Evolutionary conservation across 2,113 vertebrate genomes (phyloP).

Genomic region (Catharus minimus): DNA sequence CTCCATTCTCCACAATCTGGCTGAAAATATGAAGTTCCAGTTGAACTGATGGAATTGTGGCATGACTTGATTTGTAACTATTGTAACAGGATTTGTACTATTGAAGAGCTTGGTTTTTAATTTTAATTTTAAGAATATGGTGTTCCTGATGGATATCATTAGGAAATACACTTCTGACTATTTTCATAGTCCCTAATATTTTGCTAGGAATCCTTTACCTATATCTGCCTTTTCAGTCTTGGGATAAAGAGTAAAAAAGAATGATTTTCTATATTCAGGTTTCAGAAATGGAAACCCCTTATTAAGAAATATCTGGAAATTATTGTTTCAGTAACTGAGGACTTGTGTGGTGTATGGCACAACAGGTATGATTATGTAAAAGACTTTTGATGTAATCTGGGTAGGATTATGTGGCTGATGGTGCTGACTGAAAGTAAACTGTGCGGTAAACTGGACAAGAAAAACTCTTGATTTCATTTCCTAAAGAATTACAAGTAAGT

Average conservation of each 20-base stretch:
- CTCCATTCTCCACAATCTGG: not conserved
- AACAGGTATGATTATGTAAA: rapidly evolving
- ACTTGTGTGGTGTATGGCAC: not conserved
- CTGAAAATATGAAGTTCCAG: not conserved
- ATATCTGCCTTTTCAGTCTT: not conserved
- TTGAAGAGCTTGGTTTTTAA: not conserved
- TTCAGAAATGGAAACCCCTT: not conserved
- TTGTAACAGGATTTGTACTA: not conserved
- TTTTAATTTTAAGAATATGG: not conserved
- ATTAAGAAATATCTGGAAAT: not conserved
- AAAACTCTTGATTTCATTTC: not conserved
- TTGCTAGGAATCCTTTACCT: not conserved
- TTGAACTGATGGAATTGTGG: not conserved
- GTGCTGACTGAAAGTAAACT: not conserved
- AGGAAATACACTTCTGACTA: not conserved
- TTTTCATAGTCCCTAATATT: not conserved
- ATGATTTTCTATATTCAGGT: not conserved
- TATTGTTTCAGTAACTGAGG: not conserved
- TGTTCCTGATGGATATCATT: not conserved
- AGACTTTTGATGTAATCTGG: not conserved
- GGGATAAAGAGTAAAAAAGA: not conserved
- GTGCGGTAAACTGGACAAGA: not conserved
- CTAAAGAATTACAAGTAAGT: not conserved
- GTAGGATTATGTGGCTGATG: not conserved
- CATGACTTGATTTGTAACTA: not conserved